These are phyloP conservation scores for Anhinga anhinga DNA, from an alignment of 2,113 vertebrate genomes.

Conservation along the genomic window DNA sequence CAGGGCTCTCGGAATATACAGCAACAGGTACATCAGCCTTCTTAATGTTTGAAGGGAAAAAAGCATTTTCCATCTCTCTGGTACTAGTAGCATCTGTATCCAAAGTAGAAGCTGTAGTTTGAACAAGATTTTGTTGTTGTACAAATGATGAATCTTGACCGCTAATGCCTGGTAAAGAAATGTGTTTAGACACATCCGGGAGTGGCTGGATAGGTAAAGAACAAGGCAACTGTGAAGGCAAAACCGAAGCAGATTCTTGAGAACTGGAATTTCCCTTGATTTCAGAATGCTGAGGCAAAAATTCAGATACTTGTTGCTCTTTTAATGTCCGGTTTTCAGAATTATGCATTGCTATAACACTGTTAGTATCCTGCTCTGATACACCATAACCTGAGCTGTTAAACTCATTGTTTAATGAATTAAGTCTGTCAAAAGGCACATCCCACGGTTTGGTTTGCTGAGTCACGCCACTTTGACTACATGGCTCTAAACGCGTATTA, in stretches of 20 bases:
- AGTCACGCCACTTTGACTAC: constrained; percentile 56
- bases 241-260: constrained; percentile 58
- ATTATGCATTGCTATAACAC: constrained; percentile 4
- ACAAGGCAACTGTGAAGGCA: constrained; percentile 60
- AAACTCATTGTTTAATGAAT: constrained; percentile 57
- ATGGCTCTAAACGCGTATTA: constrained; percentile 47
- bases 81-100: constrained; percentile 31
- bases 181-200: constrained; percentile 48
- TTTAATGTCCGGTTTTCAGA: constrained; percentile 67
- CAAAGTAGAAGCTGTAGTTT: constrained; percentile 10
- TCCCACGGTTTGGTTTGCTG: constrained; percentile 65
- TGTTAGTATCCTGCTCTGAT: constrained; percentile 60
- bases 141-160: constrained; percentile 58
- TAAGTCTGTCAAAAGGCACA: constrained; percentile 67
- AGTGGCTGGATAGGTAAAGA: constrained; percentile 59
- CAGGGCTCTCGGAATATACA: constrained; percentile 51
- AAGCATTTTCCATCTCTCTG: constrained; percentile 65
- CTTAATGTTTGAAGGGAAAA: constrained; percentile 43
- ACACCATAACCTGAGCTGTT: constrained; percentile 49
- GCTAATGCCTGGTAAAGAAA: constrained; percentile 50
- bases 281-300: constrained; percentile 62
- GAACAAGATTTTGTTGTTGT: constrained; percentile 66
- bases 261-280: constrained; percentile 35
- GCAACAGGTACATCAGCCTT: constrained; percentile 35
- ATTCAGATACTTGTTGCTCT: constrained; percentile 66